A percentile compares a stretch with the other conserved stretches of the same genome.
These are phyloP conservation scores for Podabrus alpinus DNA, from an alignment of 2,888 invertebrate genomes.

Conservation along the genomic window DNA sequence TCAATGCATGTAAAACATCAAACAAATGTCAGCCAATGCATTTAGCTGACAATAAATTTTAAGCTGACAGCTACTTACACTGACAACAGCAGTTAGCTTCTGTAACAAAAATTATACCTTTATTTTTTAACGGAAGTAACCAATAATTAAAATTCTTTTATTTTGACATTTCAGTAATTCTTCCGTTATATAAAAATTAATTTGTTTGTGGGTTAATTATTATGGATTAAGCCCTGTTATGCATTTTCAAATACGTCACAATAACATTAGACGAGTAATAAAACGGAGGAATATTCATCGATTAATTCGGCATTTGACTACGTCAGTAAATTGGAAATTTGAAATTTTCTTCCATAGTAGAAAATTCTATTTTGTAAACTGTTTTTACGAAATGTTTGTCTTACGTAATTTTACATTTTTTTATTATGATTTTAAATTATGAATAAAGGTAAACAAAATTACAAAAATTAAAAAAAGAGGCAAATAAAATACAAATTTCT, in stretches of 20 bases:
- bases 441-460: not conserved
- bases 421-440: not conserved
- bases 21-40: no score
- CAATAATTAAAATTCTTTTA: no score
- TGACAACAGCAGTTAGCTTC: no score
- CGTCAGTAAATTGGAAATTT: not conserved
- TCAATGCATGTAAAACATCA: no score
- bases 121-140: no score
- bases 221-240: not conserved
- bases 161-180: no score
- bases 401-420: not conserved
- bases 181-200: not conserved
- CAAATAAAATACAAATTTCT: slow-evolving; percentile 11
- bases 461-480: not conserved
- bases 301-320: not conserved
- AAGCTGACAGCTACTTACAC: no score
- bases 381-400: not conserved
- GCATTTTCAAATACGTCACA: not conserved
- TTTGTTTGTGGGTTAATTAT: not conserved
- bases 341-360: not conserved
- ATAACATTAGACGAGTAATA: not conserved
- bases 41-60: no score
- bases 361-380: not conserved
- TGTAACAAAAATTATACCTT: no score
- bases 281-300: not conserved